Evolutionary conservation across 1,140 invertebrate species (phyloP).

Genomic region (Scylla paramamosain): DNA sequence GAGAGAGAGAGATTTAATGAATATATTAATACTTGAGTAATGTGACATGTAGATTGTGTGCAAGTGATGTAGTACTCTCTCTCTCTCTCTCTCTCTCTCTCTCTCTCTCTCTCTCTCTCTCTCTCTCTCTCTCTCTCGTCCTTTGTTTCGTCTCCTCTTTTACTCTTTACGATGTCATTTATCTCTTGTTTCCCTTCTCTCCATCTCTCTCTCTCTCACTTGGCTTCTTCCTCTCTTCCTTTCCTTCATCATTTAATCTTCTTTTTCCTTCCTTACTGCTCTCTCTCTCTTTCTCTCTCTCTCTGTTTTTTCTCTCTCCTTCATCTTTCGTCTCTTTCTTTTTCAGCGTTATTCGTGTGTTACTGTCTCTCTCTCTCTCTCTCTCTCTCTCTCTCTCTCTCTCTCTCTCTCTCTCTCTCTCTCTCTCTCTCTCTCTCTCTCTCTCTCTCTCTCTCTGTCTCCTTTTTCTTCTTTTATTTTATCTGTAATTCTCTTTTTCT

Average conservation of each 20-base stretch:
- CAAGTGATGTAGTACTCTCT: neutral
- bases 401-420: neutral
- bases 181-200: neutral
- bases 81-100: slow-evolving; percentile 38
- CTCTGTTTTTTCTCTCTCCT: neutral
- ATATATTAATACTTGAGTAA: neutral
- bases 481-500: neutral
- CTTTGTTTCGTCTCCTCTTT: neutral
- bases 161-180: neutral
- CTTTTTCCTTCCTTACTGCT: neutral
- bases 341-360: neutral
- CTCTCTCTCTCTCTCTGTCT: neutral
- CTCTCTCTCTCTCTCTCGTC: neutral
- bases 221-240: neutral
- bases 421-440: neutral
- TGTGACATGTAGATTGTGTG: neutral
- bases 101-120: slow-evolving; percentile 31
- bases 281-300: neutral
- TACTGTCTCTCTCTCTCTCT: neutral
- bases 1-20: neutral
- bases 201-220: neutral
- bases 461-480: neutral
- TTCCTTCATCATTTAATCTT: neutral
- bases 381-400: neutral
- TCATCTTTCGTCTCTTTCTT: neutral